Base-by-base conservation (phyloP, 53 echinoderm and acorn worm genomes). In the Pentamera pediparva region DNA sequence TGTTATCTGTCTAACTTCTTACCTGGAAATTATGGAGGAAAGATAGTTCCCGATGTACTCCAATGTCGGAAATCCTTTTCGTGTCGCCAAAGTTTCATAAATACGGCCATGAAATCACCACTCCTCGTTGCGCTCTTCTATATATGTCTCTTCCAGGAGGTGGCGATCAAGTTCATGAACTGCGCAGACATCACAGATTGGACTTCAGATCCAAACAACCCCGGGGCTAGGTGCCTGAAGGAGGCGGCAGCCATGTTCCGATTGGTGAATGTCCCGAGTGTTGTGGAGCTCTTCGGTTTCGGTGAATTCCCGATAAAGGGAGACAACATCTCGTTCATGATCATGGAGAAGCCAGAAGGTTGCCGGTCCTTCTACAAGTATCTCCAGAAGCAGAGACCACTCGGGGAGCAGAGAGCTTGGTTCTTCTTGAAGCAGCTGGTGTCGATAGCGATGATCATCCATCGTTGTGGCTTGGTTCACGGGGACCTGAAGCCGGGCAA, bases 151-250 rank as follows among this genome's bases (percentile, higher is more conserved):
- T n/a, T 2, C 24, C 65, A 64, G 41, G 65, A 64, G 65, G 65
- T 64, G 22, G 65, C 65, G 25, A 64, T 64, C 39, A 64, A 64
- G 65, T 64, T 64, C 65, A 64, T 26, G n/a, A 36, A 6, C 22
- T 37, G 39, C 39, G 12, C 8, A 15, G 38, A 37, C 11, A 21
- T 36, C 27, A 2, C 33, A 0, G 20, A 21, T 39, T 64, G 41
- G 65, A 38, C 21, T 6, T 9, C 21, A 35, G 7, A 15, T 37
- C 27, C 65, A 24, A 20, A 18, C 39, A 2, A 38, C 19, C 6
- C 6, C 9, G 39, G 33, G 3, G 25, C 25, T 21, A 64, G 20
- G 19, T 40, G 38, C 0, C 20, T 1, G 12, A n/a, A n/a, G n/a
- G 65, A 64, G 21, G 65, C 39, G 6, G 65, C 20, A n/a, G 41